Percentiles rank a stretch among this genome's conserved stretches.
phyloP scores from a whole-genome alignment of 2,797 vertebrate genomes.

The Periparus ater region DNA sequence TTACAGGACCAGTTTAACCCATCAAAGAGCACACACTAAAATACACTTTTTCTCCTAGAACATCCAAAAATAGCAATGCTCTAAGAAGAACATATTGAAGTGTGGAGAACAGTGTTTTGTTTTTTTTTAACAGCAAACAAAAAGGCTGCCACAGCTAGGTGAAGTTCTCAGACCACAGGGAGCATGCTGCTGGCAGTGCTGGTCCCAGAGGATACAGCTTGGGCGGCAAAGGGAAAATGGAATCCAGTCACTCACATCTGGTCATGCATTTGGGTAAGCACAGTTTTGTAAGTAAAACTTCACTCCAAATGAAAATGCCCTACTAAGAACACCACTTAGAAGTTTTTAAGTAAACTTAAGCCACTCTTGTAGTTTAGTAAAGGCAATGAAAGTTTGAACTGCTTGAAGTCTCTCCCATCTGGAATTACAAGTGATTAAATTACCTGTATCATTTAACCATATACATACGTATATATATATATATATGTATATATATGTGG shows the following conservation, averaged over 20 bases:
- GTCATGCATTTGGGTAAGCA: background rate
- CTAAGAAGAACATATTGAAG: background rate
- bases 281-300: background rate
- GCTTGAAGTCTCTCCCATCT: background rate
- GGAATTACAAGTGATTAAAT: background rate
- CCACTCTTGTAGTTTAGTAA: background rate
- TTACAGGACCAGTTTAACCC: background rate
- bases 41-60: background rate
- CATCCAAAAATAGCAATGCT: background rate
- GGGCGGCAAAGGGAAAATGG: accelerated
- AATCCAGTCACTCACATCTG: background rate
- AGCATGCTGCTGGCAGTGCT: background rate
- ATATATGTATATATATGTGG: too few species aligned
- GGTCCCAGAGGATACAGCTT: background rate
- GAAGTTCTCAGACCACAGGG: background rate
- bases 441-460: background rate
- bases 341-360: background rate
- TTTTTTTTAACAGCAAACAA: background rate
- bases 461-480: too few species aligned
- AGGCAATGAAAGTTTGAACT: background rate
- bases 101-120: background rate
- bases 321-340: accelerated
- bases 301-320: background rate
- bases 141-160: background rate
- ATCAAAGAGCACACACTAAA: background rate